Evolutionary conservation across 2,888 invertebrate species (phyloP).

Genomic region (Pherbina coryleti): DNA sequence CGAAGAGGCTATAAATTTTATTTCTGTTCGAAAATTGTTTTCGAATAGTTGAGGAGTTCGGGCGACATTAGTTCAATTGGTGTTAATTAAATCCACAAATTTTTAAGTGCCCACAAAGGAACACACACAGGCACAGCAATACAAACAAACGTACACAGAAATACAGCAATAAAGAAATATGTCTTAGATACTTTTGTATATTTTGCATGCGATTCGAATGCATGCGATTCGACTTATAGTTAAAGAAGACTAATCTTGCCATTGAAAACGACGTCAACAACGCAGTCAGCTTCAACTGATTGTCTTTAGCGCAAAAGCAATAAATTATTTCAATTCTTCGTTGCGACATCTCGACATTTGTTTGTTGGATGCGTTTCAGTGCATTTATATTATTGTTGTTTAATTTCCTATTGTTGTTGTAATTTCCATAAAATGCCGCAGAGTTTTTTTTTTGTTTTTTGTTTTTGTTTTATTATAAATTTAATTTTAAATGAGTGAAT

Average conservation of each 20-base stretch:
- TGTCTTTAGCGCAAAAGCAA: slow-evolving; percentile 60
- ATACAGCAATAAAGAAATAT: not conserved
- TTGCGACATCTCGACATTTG: slow-evolving; percentile 57
- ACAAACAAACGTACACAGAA: not conserved
- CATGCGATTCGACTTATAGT: slow-evolving; percentile 8
- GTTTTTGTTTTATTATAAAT: slow-evolving; percentile 47
- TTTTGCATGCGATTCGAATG: not conserved
- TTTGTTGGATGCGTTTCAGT: slow-evolving; percentile 31
- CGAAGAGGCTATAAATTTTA: slow-evolving; percentile 18
- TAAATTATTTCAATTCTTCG: slow-evolving; percentile 63
- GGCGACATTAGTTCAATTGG: slow-evolving; percentile 70
- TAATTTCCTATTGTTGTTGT: slow-evolving; percentile 24
- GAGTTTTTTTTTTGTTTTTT: slow-evolving; percentile 3
- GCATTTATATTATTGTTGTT: slow-evolving; percentile 43
- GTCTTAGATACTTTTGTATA: not conserved
- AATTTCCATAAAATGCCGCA: slow-evolving; percentile 30
- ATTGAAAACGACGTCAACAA: slow-evolving; percentile 4
- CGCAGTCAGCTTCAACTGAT: slow-evolving; percentile 41
- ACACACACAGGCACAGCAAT: not conserved
- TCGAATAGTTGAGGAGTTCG: slow-evolving; percentile 40
- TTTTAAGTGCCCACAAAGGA: slow-evolving; percentile 43
- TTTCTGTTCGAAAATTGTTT: slow-evolving; percentile 41
- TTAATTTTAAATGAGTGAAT: slow-evolving; percentile 54
- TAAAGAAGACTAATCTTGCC: not conserved
- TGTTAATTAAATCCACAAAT: slow-evolving; percentile 70